Base-by-base conservation (phyloP, 2,888 invertebrate genomes). In the Pristionchus maxplancki region DNA sequence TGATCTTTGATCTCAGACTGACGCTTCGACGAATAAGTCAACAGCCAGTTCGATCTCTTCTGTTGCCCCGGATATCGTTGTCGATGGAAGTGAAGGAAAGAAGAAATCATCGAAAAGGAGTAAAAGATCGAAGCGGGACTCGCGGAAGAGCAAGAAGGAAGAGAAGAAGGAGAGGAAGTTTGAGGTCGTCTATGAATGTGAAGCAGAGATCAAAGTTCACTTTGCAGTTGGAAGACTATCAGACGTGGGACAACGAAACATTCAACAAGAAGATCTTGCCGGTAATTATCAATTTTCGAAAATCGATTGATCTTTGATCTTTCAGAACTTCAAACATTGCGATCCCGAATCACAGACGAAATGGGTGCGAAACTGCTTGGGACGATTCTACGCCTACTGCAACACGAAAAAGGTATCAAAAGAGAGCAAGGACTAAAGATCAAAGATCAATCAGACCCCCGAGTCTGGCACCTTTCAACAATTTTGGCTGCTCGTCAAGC, bases 341-440 rank as follows among this genome's bases (percentile, higher is more conserved):
- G 34, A 34, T 6, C 15, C 20, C 37, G 71, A 71, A 4, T 17
- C 34, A 17, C 31, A 71, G 71, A 34, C 37, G 6, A 71, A 71
- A 9, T 71, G 71, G 71, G 34, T 71, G 71, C 71, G 71, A 15
- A 34, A 71, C 37, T 37, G 31, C 37, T 6, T 71, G 15, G 34
- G 71, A 1, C 71, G 71, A 15, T 71, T 71, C 71, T 37, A 71
- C 71, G 71, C 71, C 20, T 71, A 71, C 71, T 71, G 71, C 71
- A 71, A 71, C 20, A 71, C 71, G 71, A 71, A 37, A 37, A 71
- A 71, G 71, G 71, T 71, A 9, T 11, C 31, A 20, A 8, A 15
- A 71, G 28, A 64, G 64, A 28, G 31, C 64, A 31, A 62, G 17
- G 11, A 17, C 13, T 28, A 17, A 37, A 37, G 20, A 71, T 34